phyloP scores from a whole-genome alignment of 2,888 invertebrate genomes.

The Tiliacea aurago region DNA sequence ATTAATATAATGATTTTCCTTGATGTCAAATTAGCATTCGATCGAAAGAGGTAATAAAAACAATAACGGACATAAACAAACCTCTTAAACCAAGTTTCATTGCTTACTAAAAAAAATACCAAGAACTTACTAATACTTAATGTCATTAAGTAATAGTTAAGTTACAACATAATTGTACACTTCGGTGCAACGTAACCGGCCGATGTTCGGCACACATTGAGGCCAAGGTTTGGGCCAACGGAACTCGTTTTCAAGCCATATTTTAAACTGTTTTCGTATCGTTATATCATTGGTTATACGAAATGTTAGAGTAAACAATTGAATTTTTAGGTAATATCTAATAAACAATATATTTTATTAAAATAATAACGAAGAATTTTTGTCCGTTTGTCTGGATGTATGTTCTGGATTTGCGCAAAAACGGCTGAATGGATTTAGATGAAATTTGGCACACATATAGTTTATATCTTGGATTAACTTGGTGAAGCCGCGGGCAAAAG shows the following conservation, averaged over 20 bases:
- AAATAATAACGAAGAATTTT: too few relatives aligned
- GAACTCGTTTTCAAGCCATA: conserved; percentile 35
- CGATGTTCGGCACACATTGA: conserved; percentile 42
- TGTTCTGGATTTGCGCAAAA: too few relatives aligned
- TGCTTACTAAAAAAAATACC: conserved; percentile 23
- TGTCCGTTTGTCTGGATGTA: too few relatives aligned
- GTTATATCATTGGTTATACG: conserved; percentile 41
- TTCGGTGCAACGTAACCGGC: conserved; percentile 23
- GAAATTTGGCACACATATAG: too few relatives aligned
- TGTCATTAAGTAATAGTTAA: conserved; percentile 47
- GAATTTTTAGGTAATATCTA: conserved; percentile 14
- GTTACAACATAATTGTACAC: conserved; percentile 48
- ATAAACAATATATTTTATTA: too few relatives aligned
- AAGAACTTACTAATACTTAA: conserved; percentile 42
- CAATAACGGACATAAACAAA: neutral
- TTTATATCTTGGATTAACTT: too few relatives aligned
- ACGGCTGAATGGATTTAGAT: too few relatives aligned
- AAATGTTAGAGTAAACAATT: conserved; percentile 39
- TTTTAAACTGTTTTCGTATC: conserved; percentile 31
- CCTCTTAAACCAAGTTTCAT: conserved; percentile 7
- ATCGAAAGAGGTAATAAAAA: neutral
- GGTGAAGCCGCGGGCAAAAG: too few relatives aligned
- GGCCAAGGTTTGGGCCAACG: conserved; percentile 60
- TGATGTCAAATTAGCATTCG: too few relatives aligned
- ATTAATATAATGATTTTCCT: too few relatives aligned